Conservation (phyloP, 2,888 invertebrate species). For the Druceiella hillmani region DNA sequence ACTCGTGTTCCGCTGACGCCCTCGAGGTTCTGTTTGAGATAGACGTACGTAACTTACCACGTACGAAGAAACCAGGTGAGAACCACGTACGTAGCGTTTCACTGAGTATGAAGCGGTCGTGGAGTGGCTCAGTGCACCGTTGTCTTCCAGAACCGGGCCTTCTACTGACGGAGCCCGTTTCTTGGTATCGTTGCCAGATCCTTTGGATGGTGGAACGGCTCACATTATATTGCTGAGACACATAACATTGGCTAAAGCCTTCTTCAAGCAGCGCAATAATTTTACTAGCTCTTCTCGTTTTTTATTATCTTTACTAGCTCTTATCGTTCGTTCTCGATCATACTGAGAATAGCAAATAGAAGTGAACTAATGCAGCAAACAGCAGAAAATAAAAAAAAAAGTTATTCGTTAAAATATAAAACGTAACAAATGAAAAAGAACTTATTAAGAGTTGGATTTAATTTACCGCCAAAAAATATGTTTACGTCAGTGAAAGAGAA, state of each 20-base stretch:
- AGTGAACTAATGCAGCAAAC: no score
- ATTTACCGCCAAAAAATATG: no score
- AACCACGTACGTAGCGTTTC: neutral
- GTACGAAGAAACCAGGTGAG: no score
- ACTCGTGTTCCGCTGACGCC: no score
- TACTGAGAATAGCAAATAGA: no score
- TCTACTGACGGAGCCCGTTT: slow-evolving; percentile 4
- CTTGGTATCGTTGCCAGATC: slow-evolving; percentile 8
- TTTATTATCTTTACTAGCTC: no score
- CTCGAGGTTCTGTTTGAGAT: slow-evolving; percentile 6
- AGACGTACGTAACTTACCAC: slow-evolving; percentile 2
- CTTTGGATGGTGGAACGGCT: slow-evolving; percentile 10
- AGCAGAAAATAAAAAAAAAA: no score
- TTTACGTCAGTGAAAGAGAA: no score
- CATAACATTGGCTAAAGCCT: slow-evolving; percentile 5
- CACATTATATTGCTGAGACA: slow-evolving; percentile 8
- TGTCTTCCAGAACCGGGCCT: slow-evolving; percentile 9
- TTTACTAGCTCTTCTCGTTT: slow-evolving; percentile 8
- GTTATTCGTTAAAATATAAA: no score
- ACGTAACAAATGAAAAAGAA: no score
- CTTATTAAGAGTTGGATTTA: no score
- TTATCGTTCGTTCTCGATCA: no score
- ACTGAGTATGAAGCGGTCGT: slow-evolving; percentile 3
- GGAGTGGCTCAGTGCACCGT: slow-evolving; percentile 2
- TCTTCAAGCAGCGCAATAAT: slow-evolving; percentile 13